Base-by-base conservation (phyloP, 2,113 vertebrate species). In the Coryphaenoides rupestris region DNA sequence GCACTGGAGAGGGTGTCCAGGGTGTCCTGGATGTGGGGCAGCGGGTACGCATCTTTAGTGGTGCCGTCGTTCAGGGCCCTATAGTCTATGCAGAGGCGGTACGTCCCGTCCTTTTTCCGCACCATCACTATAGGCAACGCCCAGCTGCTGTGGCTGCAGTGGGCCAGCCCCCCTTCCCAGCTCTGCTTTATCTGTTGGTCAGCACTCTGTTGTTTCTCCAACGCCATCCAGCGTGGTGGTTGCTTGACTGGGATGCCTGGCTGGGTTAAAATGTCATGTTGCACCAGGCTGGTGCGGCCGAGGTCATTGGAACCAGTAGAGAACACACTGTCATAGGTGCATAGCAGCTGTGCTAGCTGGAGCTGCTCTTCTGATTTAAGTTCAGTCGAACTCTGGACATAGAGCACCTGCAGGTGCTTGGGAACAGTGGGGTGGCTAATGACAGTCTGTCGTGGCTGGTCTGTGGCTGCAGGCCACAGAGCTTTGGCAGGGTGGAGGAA, bases 221-320 rank as follows among this genome's bases (percentile, higher is more conserved):
- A 2, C 0, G 67, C 69, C 77, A 80, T 80, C 2, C 59, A 10
- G 1, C 33, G 2, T 4, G 28, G 72, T 0, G 17, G 66, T 2
- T 81, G 78, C 21, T 81, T 79, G 2, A 82, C 49, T 4, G 75
- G 64, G 0, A 17, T 12, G 0, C 65, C 69, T 58, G n/a, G n/a
- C n/a, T n/a, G n/a, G n/a, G n/a, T n/a, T 1, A 65, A 54, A 3
- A 80, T 84, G 33, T 77, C 60, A 1, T 84, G 77, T 2, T 79
- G 65, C 1, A 82, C 72, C 4, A 81, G 9, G 12, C 50, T 74
- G 3, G 76, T 81, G 5, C 21, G 5, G 21, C 72, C 59, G 0
- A 80, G 64, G 5, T 79, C 70, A 23, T 0, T n/a, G 0, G 71
- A 66, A 0, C 66, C 65, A 0, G 46, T 69, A 2, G 65, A 74